Conservation (phyloP, 2,888 invertebrate species). For the Apoderus coryli region DNA sequence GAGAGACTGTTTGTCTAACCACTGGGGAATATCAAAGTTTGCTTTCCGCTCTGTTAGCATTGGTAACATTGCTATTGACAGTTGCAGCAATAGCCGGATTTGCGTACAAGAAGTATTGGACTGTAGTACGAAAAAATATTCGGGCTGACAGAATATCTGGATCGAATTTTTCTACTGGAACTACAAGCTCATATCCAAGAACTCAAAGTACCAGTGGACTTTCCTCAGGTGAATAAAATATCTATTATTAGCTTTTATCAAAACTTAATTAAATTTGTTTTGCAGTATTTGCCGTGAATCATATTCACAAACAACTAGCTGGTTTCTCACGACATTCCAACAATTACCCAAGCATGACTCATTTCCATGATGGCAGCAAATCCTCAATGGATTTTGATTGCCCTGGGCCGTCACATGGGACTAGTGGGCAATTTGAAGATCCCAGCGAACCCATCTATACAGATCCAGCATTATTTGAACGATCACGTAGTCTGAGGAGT, state of each 20-base stretch:
- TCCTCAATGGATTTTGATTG: too few relatives aligned
- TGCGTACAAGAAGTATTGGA: constrained; percentile 67
- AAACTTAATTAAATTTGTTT: too few relatives aligned
- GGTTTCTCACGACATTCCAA: constrained; percentile 26
- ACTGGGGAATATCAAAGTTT: constrained; percentile 73
- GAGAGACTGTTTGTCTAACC: constrained; percentile 67
- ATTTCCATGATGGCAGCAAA: too few relatives aligned
- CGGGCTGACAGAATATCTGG: constrained; percentile 32
- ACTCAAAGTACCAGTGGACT: constrained; percentile 34
- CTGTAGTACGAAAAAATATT: constrained; percentile 58
- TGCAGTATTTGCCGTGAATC: too few relatives aligned
- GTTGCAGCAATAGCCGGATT: constrained; percentile 59
- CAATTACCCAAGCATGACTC: constrained; percentile 24
- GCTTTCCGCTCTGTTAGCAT: constrained; percentile 61
- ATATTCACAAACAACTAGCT: constrained; percentile 47
- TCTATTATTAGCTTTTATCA: too few relatives aligned
- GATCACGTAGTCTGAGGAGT: constrained; percentile 59
- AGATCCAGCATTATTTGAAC: constrained; percentile 79
- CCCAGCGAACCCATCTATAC: constrained; percentile 90
- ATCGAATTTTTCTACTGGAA: constrained; percentile 25
- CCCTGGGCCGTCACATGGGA: constrained; percentile 17
- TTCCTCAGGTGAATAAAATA: constrained; percentile 30
- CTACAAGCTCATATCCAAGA: constrained; percentile 31
- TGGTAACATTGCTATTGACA: constrained; percentile 59
- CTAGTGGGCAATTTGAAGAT: constrained; percentile 52